Base-by-base conservation (phyloP, 92 coral and sea anemone species). In the Ricordea florida region DNA sequence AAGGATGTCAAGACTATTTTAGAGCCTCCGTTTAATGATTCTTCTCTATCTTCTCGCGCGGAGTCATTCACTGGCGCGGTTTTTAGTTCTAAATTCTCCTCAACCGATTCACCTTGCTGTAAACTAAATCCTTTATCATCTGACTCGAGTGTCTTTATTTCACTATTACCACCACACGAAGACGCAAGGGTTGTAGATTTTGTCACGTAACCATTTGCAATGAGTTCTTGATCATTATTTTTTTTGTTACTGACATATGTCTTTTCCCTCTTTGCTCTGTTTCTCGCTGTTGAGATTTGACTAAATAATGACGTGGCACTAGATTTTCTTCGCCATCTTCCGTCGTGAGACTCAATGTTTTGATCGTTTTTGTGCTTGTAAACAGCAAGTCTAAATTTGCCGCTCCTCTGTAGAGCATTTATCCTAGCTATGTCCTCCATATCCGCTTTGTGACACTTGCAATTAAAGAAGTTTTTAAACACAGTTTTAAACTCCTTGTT, bases 401-500 rank as follows among this genome's bases (percentile, higher is more conserved):
- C 74, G 28, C 85, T 52, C 56, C 65, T 26, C 21, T 55, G 53
- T 14, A 41, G 9, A 5, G 65, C 28, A 9, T 37, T 70, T 5
- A 42, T 48, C 18, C 17, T 8, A 3, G 55, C 26, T 13, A 51
- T 57, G 16, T 74, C 92, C 3, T 52, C 87, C 16, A 46, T 44
- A 0, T 90, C 78, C 31, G 60, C 28, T 10, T 74, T 80, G 42
- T 75, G 53, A 16, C 74, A 73, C 34, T 87, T 87, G 29, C 97
- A 92, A 24, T 78, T 80, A 76, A 96, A 96, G 58, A 96, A 96
- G 13, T 78, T 81, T 76, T 78, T 88, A 50, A 89, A 96, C 23
- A 91, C 99, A 10, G 84, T 90, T 57, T 88, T 87, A 74, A 96
- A 96, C 45, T 96, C 99, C 31, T 91, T 73, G 59, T 96, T 90